A percentile compares a stretch with the other conserved stretches of the same genome.
phyloP scores from a whole-genome alignment of 2,888 invertebrate species.

The Andrena bucephala region DNA sequence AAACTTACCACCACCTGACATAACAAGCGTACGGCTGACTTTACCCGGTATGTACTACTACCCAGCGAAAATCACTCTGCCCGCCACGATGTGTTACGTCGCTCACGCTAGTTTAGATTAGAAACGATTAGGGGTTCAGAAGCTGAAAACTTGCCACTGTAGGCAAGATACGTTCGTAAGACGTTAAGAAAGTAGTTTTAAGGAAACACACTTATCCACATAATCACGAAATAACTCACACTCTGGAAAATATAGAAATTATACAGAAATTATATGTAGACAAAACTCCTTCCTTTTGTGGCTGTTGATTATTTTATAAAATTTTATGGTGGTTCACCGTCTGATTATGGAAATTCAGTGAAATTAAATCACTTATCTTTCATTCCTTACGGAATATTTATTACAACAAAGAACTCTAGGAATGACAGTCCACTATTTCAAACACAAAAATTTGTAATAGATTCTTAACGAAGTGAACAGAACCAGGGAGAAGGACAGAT shows the following conservation, averaged over 20 bases:
- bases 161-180: not conserved
- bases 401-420: too few relatives aligned
- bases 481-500: not conserved
- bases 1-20: slow-evolving; percentile 33
- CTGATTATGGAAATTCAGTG: too few relatives aligned
- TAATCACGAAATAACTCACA: too few relatives aligned
- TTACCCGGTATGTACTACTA: slow-evolving; percentile 2
- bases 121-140: not conserved
- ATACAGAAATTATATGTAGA: not conserved
- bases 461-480: not conserved
- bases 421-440: too few relatives aligned
- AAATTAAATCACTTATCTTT: too few relatives aligned
- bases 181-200: not conserved
- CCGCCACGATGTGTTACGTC: not conserved
- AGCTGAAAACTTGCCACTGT: not conserved
- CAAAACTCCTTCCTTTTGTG: not conserved
- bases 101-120: slow-evolving; percentile 7
- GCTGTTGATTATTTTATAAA: too few relatives aligned
- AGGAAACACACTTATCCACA: not conserved
- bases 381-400: too few relatives aligned
- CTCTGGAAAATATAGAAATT: not conserved
- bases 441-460: not conserved
- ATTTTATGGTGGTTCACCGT: too few relatives aligned
- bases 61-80: slow-evolving; percentile 27
- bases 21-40: slow-evolving; percentile 22